Evolutionary conservation across 2,797 vertebrate genomes (phyloP).

Genomic region (Crocidura indochinensis): DNA sequence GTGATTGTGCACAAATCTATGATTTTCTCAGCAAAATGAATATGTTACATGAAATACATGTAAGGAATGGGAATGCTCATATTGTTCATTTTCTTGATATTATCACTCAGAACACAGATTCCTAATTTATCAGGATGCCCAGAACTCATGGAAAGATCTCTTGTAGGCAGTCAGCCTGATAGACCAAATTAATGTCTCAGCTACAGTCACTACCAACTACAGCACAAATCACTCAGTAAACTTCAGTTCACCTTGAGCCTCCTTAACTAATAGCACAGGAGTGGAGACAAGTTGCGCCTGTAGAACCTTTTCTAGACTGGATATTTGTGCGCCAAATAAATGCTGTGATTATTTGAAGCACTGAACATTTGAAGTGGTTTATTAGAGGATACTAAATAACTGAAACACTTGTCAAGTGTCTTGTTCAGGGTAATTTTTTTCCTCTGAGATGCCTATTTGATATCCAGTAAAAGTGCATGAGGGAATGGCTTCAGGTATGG

Average conservation of each 20-base stretch:
- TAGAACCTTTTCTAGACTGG: not conserved
- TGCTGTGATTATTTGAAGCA: not conserved
- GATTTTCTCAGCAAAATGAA: not conserved
- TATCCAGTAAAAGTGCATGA: not conserved
- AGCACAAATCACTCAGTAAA: no score
- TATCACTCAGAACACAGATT: not conserved
- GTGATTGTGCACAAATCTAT: not conserved
- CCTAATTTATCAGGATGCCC: not conserved
- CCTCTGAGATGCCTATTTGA: not conserved
- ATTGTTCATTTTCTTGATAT: not conserved
- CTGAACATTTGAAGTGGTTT: not conserved
- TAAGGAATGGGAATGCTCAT: not conserved
- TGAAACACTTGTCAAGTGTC: not conserved
- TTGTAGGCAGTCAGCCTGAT: not conserved
- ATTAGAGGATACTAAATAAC: not conserved
- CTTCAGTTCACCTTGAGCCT: not conserved
- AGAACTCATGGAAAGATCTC: not conserved
- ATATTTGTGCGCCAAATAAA: not conserved
- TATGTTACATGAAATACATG: not conserved
- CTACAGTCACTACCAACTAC: not conserved
- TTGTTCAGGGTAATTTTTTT: not conserved
- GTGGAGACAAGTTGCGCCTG: not conserved
- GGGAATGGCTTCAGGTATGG: not conserved
- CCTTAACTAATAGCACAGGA: not conserved
- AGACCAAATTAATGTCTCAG: not conserved